Base-by-base conservation (phyloP, 2,888 invertebrate species). In the Adelphocoris suturalis region DNA sequence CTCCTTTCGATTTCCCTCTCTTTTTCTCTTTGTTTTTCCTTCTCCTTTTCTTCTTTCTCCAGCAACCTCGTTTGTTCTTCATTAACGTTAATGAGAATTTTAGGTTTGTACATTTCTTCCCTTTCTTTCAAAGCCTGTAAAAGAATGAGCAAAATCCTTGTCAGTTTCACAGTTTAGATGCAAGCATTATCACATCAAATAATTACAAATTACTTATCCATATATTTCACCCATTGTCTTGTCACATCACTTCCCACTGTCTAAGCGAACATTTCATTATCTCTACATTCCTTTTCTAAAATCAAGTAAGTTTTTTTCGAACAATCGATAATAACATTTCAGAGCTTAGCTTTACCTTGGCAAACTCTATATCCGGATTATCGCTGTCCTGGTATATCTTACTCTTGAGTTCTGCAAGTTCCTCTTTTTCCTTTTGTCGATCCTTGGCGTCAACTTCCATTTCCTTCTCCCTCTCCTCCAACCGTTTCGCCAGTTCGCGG, bases 381-480 rank as follows among this genome's bases (percentile, higher is more conserved):
- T 95, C 95, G 93, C 95, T 95, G 4, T 95, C 95, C 90, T 96
- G 95, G 93, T 96, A 96, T 92, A 98, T 95, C 93, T 96, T 96
- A 91, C 95, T 95, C 92, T 96, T 96, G 89, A 99, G 95, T 93
- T 97, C 97, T 92, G 96, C 97, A 91, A 99, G 95, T 94, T 99
- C 98, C 92, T 96, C 96, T 92, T 96, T 96, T 94, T 99, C 99
- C 92, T 96, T 96, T 92, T 96, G 96, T 19, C 99, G 95, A 94
- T 99, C 99, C 92, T 97, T 96, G 81, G 96, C 96, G 94, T 99
- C 99, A 11, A 95, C 95, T 93, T 98, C 98, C 7, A 98, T 97
- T 94, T 99, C 99, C 92, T 97, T 96, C 91, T 99, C 98, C 91
- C 99, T 95, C 93, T 98, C 98, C 55, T 97, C 97, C 90, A 99